Evolutionary conservation across 2,888 invertebrate species (phyloP).

Genomic region (Exephanes ischioxanthus): DNA sequence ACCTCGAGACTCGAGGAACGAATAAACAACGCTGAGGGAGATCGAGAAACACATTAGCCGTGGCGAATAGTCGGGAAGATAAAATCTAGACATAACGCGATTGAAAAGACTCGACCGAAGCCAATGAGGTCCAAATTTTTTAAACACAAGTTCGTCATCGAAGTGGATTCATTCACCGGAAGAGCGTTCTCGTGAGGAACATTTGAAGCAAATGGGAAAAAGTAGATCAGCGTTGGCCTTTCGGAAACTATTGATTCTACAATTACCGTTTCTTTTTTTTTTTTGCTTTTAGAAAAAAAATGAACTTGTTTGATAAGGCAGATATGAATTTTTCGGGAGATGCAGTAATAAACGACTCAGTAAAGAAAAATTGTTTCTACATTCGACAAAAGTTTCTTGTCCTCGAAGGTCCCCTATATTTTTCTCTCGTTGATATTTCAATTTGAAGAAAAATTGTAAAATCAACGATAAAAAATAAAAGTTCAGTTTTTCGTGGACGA

Average conservation of each 20-base stretch:
- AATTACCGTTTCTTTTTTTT: not conserved
- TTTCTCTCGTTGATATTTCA: too few species aligned
- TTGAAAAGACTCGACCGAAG: not conserved
- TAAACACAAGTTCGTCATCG: not conserved
- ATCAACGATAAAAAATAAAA: too few species aligned
- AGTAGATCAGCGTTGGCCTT: not conserved
- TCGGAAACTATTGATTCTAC: not conserved
- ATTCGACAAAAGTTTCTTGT: too few species aligned
- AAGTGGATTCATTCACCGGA: not conserved
- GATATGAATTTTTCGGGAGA: not conserved
- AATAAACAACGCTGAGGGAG: slow-evolving; percentile 11
- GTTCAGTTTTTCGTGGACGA: not conserved
- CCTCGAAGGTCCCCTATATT: too few species aligned
- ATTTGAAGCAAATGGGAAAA: not conserved
- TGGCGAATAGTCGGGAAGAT: not conserved
- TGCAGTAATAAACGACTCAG: not conserved
- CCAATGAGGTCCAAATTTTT: too few species aligned
- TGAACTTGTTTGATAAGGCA: not conserved
- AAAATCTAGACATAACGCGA: not conserved
- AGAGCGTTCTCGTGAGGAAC: not conserved
- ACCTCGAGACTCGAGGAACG: not conserved
- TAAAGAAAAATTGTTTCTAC: too few species aligned
- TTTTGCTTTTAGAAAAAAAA: too few species aligned
- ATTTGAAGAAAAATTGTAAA: too few species aligned
- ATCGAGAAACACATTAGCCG: not conserved